These are phyloP conservation scores for Scarus forsteni DNA, from an alignment of 2,797 vertebrate genomes.

Conservation along the genomic window DNA sequence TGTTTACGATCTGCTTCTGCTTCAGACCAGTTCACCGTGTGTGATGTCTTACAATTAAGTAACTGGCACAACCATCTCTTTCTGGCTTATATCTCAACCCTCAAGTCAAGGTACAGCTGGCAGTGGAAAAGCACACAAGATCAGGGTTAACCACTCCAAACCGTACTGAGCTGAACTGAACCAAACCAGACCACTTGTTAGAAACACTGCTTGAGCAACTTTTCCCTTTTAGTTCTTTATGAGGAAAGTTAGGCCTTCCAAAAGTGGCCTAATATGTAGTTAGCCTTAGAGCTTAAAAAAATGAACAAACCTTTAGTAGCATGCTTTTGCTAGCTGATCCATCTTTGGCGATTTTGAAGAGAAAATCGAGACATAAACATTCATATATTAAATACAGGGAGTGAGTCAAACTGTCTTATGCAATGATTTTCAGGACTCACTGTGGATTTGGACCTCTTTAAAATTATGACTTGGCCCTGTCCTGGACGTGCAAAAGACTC, in stretches of 20 bases:
- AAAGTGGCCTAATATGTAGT: too few relatives aligned
- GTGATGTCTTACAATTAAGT: too few relatives aligned
- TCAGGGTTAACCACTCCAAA: too few relatives aligned
- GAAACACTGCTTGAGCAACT: neutral
- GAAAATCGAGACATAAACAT: neutral
- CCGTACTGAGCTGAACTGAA: too few relatives aligned
- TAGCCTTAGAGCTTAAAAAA: neutral
- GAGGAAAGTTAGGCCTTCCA: neutral
- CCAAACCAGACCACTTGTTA: too few relatives aligned
- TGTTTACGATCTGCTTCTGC: too few relatives aligned
- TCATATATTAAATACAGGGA: neutral
- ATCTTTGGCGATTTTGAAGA: conserved; percentile 8
- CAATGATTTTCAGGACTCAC: conserved; percentile 17
- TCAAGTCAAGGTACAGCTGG: too few relatives aligned
- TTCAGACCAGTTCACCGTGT: too few relatives aligned
- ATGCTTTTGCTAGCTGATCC: neutral
- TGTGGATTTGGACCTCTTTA: conserved; percentile 24
- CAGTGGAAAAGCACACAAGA: too few relatives aligned
- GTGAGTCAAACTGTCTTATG: conserved; percentile 10
- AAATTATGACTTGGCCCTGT: conserved; percentile 26
- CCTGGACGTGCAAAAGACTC: conserved; percentile 3
- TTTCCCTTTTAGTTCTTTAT: too few relatives aligned
- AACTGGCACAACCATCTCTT: too few relatives aligned
- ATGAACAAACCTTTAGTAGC: neutral
- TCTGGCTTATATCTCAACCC: too few relatives aligned